phyloP scores from a whole-genome alignment of 2,113 vertebrate genomes.

The Antigone vipio region DNA sequence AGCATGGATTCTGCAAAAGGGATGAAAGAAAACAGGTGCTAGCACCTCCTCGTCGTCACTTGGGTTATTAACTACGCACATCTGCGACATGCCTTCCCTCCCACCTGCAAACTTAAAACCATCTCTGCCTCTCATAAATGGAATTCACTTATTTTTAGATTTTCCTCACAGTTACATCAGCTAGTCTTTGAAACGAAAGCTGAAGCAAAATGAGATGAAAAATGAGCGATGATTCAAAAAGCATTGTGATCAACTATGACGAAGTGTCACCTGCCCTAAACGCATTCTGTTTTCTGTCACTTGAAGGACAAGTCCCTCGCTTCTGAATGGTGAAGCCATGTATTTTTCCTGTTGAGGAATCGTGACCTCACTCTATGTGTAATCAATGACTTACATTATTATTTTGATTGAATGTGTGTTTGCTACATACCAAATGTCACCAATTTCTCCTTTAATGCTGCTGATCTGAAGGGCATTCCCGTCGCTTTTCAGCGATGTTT shows the following conservation, averaged over 20 bases:
- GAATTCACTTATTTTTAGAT: constrained; percentile 16
- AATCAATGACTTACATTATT: background rate
- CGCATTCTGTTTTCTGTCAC: background rate
- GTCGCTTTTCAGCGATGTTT: accelerated
- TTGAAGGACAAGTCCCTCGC: background rate
- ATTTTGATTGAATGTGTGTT: background rate
- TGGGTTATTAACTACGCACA: background rate
- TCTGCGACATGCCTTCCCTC: background rate
- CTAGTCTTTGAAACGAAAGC: background rate
- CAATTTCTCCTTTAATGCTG: background rate
- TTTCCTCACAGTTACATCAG: background rate
- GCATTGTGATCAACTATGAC: background rate
- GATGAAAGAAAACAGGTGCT: background rate
- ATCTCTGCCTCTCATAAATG: background rate
- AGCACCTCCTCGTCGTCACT: background rate
- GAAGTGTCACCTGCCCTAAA: background rate
- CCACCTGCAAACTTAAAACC: background rate
- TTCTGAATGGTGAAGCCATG: background rate
- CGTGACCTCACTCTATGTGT: background rate
- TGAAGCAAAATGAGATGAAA: background rate
- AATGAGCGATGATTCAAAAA: background rate
- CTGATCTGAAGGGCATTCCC: background rate
- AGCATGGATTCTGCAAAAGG: background rate
- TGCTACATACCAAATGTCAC: background rate
- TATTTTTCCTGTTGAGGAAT: background rate